Percentiles rank a stretch among this genome's conserved stretches.
These are phyloP conservation scores for Romanomermis culicivorax DNA, from an alignment of 2,888 invertebrate species.

Conservation along the genomic window DNA sequence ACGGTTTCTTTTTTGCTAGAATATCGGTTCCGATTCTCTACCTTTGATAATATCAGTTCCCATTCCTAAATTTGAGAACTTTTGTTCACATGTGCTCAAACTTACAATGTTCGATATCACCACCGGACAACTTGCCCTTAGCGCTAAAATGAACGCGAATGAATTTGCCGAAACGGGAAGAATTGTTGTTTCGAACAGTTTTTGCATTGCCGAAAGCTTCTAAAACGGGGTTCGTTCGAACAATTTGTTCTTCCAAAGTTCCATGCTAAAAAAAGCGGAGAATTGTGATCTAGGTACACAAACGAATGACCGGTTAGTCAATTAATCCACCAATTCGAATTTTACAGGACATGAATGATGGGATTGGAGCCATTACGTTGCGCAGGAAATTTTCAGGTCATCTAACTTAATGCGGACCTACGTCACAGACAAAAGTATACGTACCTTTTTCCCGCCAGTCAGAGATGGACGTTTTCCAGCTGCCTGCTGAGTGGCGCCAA, in stretches of 20 bases:
- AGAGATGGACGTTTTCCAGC: background rate
- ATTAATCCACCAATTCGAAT: too few relatives aligned
- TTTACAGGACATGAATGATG: too few relatives aligned
- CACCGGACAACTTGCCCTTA: conserved; percentile 94
- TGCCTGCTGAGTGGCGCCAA: conserved; percentile 38
- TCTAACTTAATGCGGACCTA: too few relatives aligned
- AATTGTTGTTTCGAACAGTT: conserved; percentile 98
- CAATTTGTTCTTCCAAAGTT: conserved; percentile 85
- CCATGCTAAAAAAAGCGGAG: background rate
- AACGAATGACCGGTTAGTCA: too few relatives aligned
- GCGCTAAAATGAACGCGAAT: conserved; percentile 99
- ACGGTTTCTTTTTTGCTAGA: too few relatives aligned
- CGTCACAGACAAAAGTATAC: too few relatives aligned
- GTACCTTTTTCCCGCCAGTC: background rate
- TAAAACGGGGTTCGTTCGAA: conserved; percentile 93
- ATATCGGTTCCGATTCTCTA: too few relatives aligned
- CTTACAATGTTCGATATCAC: conserved; percentile 93
- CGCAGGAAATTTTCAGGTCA: too few relatives aligned
- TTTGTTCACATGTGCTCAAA: background rate
- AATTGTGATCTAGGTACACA: too few relatives aligned
- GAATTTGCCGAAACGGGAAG: conserved; percentile 98
- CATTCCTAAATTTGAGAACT: too few relatives aligned
- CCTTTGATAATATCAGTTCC: too few relatives aligned
- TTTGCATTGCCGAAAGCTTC: conserved; percentile 97
- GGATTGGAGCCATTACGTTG: too few relatives aligned